Evolutionary conservation across 2,888 invertebrate genomes (phyloP).

Genomic region (Diadromus collaris): DNA sequence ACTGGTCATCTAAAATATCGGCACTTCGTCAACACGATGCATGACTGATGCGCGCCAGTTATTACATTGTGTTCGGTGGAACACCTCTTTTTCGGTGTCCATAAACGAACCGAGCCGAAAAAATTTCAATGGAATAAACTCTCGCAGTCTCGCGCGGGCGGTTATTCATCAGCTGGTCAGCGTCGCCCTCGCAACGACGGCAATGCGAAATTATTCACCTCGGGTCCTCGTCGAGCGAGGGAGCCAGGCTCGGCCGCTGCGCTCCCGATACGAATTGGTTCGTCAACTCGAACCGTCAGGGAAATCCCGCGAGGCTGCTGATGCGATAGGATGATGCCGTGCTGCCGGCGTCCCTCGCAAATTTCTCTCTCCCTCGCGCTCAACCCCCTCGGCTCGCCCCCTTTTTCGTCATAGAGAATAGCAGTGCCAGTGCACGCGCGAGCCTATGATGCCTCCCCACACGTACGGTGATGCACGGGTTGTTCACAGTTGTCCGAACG

Average conservation of each 20-base stretch:
- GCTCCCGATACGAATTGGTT: conserved; percentile 49
- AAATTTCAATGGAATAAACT: conserved; percentile 5
- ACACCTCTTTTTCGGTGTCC: not conserved
- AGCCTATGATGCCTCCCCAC: conserved; percentile 1
- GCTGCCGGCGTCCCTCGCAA: not conserved
- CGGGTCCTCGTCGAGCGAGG: conserved; percentile 7
- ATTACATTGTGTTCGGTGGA: not conserved
- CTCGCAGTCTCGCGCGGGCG: not conserved
- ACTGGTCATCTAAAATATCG: not conserved
- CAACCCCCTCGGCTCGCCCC: not conserved
- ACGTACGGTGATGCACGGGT: conserved; percentile 4
- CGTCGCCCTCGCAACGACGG: not conserved
- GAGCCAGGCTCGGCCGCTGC: not conserved
- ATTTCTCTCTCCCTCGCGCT: not conserved
- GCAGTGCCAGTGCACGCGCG: not conserved
- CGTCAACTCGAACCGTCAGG: conserved; percentile 51
- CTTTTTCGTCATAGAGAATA: conserved; percentile 20
- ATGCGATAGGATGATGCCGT: conserved; percentile 11
- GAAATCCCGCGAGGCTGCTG: conserved; percentile 39
- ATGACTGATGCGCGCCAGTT: conserved; percentile 1
- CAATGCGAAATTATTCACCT: conserved; percentile 50
- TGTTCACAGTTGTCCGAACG: conserved; percentile 34
- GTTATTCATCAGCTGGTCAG: conserved; percentile 18
- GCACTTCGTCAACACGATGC: not conserved
- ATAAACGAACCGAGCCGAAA: not conserved